Evolutionary conservation across 2,888 invertebrate genomes (phyloP), one percentile per base, ranked within the genome.

Genomic region (Dicranocentrus wangi): DNA sequence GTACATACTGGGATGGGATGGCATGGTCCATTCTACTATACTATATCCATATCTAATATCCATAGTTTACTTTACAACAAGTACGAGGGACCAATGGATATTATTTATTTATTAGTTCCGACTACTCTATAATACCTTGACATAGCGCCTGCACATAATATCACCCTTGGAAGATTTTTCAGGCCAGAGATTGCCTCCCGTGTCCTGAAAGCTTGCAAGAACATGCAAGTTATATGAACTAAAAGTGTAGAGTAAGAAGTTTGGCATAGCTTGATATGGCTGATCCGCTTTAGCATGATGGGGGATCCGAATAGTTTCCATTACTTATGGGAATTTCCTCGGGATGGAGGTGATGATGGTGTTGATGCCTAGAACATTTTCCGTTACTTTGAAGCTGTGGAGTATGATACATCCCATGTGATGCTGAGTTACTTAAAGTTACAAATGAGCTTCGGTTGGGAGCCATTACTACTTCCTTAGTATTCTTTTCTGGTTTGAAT

Each of bases 401-500:
- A 21, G 69, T 47, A 25, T 63, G 72, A 19, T 77, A 77, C 19
- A 78, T 68, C 47, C 73, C 80, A 23, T 79, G 71, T 7, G 80
- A 81, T 2, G 75, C 65, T 2, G 84, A 69, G 58, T 82, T 85
- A 63, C 75, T 85, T 42, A 86, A 68, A 7, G 85, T 83, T 21
- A 72, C 72, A 8, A 88, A 88, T 1, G 88, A 88, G 72, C 88
- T 88, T 23, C 88, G 84, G 81, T 87, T 87, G 8, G 87, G 87
- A 27, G 87, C 85, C 91, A 91, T 91, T 10, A 91, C 91, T 1
- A 90, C 89, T 83, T 91, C 91, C 81, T 90, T 89, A 0, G 91
- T 91, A 87, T 91, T 91, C 87, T 91, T 91, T 84, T 91, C 90
- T 1, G 91, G 91, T 80, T 90, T 90, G 84, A 90, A 88, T 27